These are phyloP conservation scores for Pygoscelis adeliae DNA, from an alignment of 2,113 vertebrate genomes.

Conservation along the genomic window DNA sequence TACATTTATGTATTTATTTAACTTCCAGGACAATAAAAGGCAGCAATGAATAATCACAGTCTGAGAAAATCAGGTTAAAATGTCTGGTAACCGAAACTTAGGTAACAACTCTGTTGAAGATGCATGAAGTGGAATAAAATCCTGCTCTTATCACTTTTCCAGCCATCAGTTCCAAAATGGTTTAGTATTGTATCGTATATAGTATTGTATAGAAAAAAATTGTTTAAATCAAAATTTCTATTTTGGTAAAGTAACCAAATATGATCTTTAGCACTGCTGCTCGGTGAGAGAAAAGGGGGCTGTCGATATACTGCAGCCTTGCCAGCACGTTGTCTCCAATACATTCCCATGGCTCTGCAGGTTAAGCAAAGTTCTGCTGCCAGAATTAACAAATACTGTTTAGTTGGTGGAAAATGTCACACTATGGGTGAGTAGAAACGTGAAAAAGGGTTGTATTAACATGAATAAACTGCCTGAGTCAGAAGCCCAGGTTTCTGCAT, in stretches of 20 bases:
- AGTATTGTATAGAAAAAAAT: not conserved
- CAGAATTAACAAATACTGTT: not conserved
- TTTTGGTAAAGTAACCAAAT: too few relatives aligned
- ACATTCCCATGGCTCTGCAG: accelerated
- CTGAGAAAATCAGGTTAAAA: not conserved
- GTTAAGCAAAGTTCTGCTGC: not conserved
- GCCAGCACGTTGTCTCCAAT: too few relatives aligned
- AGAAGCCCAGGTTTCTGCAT: not conserved
- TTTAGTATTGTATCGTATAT: not conserved
- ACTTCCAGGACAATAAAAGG: not conserved
- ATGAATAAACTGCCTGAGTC: not conserved
- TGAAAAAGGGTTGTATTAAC: not conserved
- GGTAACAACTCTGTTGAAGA: not conserved
- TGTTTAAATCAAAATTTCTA: not conserved
- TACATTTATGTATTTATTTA: too few relatives aligned
- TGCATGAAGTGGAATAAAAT: not conserved
- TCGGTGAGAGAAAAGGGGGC: too few relatives aligned
- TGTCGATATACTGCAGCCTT: accelerated
- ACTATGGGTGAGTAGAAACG: accelerated
- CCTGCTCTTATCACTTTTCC: not conserved
- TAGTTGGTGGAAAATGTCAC: not conserved
- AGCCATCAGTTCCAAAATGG: not conserved
- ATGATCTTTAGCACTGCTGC: accelerated
- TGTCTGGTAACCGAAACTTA: not conserved
- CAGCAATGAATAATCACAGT: not conserved